Evolutionary conservation across 2,797 vertebrate genomes (phyloP), one percentile per base, ranked within the genome.

Genomic region (Oreortyx pictus): DNA sequence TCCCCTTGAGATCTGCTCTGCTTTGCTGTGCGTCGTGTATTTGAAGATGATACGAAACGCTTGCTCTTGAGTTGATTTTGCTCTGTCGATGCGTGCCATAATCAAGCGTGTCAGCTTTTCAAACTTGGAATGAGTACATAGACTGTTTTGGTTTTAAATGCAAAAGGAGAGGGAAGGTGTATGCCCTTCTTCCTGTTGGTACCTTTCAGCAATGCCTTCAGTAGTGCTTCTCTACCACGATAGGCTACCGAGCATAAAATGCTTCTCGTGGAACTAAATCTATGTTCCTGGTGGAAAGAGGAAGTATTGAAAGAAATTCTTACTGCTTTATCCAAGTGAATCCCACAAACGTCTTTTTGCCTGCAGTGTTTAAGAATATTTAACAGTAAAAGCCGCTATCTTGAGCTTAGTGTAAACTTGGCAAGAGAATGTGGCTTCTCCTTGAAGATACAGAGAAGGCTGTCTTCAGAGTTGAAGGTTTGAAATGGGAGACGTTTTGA

Each of bases 1-100:
- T 67, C 22, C 57, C n/a, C 60, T 84, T 86, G 47, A 91, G 84
- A 71, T 64, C 75, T 91, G 71, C 27, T 86, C 33, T 81, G 68
- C 43, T 78, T 52, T 79, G 44, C 49, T 67, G n/a, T 19, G 18
- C 16, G 4, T 39, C 59, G 5, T 61, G 17, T 17, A 61, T 27
- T 64, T 64, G 19, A 64, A 43, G 27, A 64, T 64, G 59, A 22
- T 31, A 22, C 4, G 3, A 59, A 80, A 76, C 20, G 15, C 11
- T 54, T 14, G 0, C 76, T 20, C 13, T 47, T 62, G 49, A 37
- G 39, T n/a, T 68, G 60, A 41, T 62, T 11, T 31, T 67, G 27
- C 50, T 88, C 19, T 10, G 50, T 22, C 74, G 57, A 74, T 14
- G 33, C 10, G 14, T 60, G 24, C 25, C 9, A 20, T 39, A 57